These are phyloP conservation scores for Pachycephala philippinensis DNA, from an alignment of 2,113 vertebrate species.

Conservation along the genomic window DNA sequence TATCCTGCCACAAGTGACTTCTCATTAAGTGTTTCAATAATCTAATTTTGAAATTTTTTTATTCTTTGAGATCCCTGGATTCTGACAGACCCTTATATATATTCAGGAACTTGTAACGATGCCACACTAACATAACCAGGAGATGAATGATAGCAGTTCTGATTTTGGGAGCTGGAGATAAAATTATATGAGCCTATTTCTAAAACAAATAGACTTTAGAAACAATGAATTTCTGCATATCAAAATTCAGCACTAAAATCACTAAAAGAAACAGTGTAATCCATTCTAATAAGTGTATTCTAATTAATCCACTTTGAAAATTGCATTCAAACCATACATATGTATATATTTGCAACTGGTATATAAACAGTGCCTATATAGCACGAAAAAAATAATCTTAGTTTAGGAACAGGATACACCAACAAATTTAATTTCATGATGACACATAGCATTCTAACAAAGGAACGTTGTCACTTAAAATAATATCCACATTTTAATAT, in stretches of 20 bases:
- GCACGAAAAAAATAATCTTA: background rate
- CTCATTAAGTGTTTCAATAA: conserved; percentile 38
- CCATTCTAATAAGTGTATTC: background rate
- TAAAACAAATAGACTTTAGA: background rate
- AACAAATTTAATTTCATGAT: background rate
- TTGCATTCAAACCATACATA: background rate
- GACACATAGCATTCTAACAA: background rate
- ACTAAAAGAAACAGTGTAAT: background rate
- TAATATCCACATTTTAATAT: conserved; percentile 35
- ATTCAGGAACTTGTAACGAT: background rate
- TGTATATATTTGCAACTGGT: background rate
- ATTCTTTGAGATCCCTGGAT: background rate
- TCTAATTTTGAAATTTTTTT: conserved; percentile 28
- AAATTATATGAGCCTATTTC: background rate
- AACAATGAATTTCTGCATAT: background rate
- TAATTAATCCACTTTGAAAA: conserved; percentile 1
- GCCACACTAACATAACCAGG: background rate
- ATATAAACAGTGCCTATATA: background rate
- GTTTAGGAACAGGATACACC: background rate
- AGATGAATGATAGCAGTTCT: background rate
- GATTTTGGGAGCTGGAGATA: background rate
- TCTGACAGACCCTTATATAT: background rate
- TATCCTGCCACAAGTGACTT: background rate
- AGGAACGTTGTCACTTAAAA: conserved; percentile 16
- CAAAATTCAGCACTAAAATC: background rate